Percentiles rank a stretch among this genome's conserved stretches.
Conservation (phyloP, 2,888 invertebrate genomes). For the Eudasyphora cyanicolor region DNA sequence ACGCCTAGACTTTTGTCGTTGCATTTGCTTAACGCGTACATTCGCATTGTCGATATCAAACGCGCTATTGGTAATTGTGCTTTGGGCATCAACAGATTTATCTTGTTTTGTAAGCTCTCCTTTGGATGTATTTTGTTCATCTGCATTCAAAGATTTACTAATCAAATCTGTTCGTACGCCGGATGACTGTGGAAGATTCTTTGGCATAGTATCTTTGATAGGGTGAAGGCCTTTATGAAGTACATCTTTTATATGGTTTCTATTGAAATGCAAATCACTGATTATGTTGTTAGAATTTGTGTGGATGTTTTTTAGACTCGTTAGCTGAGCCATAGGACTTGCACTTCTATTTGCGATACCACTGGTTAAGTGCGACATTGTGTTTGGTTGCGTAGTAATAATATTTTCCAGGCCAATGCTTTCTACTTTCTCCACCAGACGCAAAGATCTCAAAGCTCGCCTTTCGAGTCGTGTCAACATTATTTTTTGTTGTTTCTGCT, state of each 20-base stretch:
- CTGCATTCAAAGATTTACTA: neutral
- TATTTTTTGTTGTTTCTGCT: slow-evolving; percentile 76
- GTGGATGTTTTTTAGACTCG: slow-evolving; percentile 84
- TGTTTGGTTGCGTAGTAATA: slow-evolving; percentile 83
- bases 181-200: slow-evolving; percentile 21
- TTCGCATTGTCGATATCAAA: slow-evolving; percentile 70
- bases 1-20: slow-evolving; percentile 81
- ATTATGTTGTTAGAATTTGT: slow-evolving; percentile 77
- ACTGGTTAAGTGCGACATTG: slow-evolving; percentile 83
- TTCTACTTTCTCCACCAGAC: slow-evolving; percentile 85
- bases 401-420: slow-evolving; percentile 85
- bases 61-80: slow-evolving; percentile 11
- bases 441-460: slow-evolving; percentile 81
- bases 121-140: slow-evolving; percentile 13
- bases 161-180: neutral
- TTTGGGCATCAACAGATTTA: slow-evolving; percentile 55
- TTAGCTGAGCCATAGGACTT: slow-evolving; percentile 90
- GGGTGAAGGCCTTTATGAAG: slow-evolving; percentile 74
- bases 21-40: slow-evolving; percentile 80
- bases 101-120: slow-evolving; percentile 42
- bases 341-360: slow-evolving; percentile 82
- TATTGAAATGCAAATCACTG: slow-evolving; percentile 80
- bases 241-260: slow-evolving; percentile 78
- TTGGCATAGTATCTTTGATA: slow-evolving; percentile 26
- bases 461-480: slow-evolving; percentile 78